A percentile compares a stretch with the other conserved stretches of the same genome.
Evolutionary conservation across 1,140 invertebrate species (phyloP).

Genomic region (Holotrichia oblita): DNA sequence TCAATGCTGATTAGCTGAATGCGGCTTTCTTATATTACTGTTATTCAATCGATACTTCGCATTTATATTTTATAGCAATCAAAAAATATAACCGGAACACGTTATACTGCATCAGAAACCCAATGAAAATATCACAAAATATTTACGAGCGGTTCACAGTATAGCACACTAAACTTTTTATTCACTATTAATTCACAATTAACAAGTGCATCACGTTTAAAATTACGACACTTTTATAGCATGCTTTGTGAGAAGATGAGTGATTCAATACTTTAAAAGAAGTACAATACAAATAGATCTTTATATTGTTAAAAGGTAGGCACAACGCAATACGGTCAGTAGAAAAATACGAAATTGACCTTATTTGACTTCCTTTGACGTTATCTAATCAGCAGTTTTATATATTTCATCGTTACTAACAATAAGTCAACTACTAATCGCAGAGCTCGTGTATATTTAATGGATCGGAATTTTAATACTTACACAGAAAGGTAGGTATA

Average conservation of each 20-base stretch:
- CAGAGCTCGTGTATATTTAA: no score
- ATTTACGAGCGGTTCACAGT: slow-evolving; percentile 6
- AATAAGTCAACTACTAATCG: no score
- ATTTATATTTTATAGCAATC: no score
- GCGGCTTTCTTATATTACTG: not conserved
- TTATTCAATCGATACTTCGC: not conserved
- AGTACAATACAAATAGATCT: not conserved
- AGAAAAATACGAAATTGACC: not conserved
- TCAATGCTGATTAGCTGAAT: not conserved
- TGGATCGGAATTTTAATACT: no score
- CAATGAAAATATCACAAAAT: not conserved
- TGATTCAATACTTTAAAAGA: not conserved
- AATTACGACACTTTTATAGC: not conserved
- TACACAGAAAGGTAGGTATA: no score
- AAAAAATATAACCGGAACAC: not conserved
- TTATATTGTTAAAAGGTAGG: not conserved
- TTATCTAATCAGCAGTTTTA: no score
- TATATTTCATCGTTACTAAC: no score
- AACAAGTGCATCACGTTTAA: slow-evolving; percentile 2
- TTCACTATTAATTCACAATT: slow-evolving; percentile 22
- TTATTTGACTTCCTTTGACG: no score
- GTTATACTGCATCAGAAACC: not conserved
- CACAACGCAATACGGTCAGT: no score
- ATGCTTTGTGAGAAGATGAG: not conserved
- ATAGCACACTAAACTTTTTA: not conserved